Base-by-base conservation (phyloP, 2,888 invertebrate species). In the Nomada fabriciana region DNA sequence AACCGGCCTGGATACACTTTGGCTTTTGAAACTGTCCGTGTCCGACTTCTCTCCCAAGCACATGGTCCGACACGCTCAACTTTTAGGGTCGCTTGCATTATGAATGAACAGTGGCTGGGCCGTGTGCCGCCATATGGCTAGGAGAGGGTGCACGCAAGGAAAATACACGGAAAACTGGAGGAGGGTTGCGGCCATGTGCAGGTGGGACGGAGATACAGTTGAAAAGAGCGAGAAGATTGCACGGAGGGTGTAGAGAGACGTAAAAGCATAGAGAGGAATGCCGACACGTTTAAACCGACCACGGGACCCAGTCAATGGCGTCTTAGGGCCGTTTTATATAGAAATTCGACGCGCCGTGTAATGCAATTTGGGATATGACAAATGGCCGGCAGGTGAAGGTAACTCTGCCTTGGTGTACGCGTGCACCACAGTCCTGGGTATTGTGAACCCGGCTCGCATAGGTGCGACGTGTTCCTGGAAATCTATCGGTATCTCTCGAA, bases 341-440 rank as follows among this genome's bases (percentile, higher is more conserved):
- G 86, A 83, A 82, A 88, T 81, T 83, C 82, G 88, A 88, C 88
- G 88, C 83, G 75, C 75, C 88, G 83, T 69, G 83, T 88, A 88
- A 88, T 88, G 83, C 88, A 88, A 88, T 88, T 88, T 86, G 42
- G 85, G 61, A 72, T 61, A 83, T 88, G 88, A 88, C 88, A 88
- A 88, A 88, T 88, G 88, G 85, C 68, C 67, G 73, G 84, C 88
- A 88, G 87, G 88, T 88, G 84, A 80, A 74, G 25, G 25, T 25
- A 25, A 25, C 2, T 25, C 25, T 25, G 74, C 77, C n/a, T 64
- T 59, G 23, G 42, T 15, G 36, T 55, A 59, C 74, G 67, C 77
- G 83, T 57, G 83, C 73, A 60, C 50, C 25, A n/a, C 36, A 13
- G 47, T 20, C 18, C 23, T 15, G 42, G 36, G n/a, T 63, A 77